Evolutionary conservation across 2,888 invertebrate species (phyloP), one percentile per base, ranked within the genome.

Genomic region (Drosophila anomalata): DNA sequence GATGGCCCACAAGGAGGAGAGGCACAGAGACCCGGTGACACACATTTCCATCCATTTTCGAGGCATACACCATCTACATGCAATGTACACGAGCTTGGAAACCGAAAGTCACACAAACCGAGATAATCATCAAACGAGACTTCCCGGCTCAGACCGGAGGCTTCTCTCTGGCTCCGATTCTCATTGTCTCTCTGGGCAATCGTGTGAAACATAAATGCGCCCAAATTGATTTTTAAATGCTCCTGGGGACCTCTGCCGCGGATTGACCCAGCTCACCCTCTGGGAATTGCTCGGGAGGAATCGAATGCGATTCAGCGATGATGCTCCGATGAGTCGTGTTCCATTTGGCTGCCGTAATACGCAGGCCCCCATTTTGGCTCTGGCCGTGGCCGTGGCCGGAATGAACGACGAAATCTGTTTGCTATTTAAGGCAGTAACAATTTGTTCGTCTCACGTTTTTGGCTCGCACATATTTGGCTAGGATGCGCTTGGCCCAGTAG

Each of bases 401-500:
- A 44, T 55, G 42, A 61, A 46, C 47, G 61, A 44, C 31, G 65
- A 71, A 70, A 79, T 76, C 77, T 60, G 53, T 48, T 73, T 72
- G 55, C 77, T 85, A 65, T 74, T 87, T 79, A 73, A 73, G 82
- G 85, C 77, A 60, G 59, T 62, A 75, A 76, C 82, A 83, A 85
- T 87, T 85, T 87, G 82, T 75, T 77, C 56, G 47, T 62, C 72
- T 79, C 87, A 78, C 77, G 86, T 68, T 84, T 79, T 59, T 42
- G 65, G 44, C 55, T 68, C 51, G 29, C 58, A 65, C 81, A 72
- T 79, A 77, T 79, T 77, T 77, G 75, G 75, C 36, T 52, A 65
- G 55, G 60, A 55, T 61, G 46, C 60, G 55, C 65, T 65, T 31
- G 14, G 31, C 67, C 54, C 29, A 48, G 20, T 20, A 24, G 26